These are phyloP conservation scores for Andricus curvator DNA, from an alignment of 2,888 invertebrate genomes.

Conservation along the genomic window DNA sequence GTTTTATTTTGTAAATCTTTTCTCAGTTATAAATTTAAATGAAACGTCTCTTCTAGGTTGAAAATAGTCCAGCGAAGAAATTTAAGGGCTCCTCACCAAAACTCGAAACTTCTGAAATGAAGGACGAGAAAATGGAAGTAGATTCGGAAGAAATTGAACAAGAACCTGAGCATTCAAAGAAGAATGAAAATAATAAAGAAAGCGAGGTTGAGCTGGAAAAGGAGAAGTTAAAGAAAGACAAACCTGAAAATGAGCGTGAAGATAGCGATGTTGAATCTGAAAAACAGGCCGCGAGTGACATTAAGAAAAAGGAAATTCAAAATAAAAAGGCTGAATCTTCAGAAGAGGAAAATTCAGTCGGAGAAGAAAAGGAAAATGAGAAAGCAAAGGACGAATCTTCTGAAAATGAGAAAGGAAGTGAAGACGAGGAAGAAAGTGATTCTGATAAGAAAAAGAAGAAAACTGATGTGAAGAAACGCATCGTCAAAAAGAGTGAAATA, in stretches of 20 bases:
- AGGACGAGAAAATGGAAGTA: too few species aligned
- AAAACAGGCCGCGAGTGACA: too few species aligned
- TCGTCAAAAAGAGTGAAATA: background rate
- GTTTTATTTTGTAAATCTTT: background rate
- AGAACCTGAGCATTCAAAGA: background rate
- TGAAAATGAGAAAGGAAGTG: too few species aligned
- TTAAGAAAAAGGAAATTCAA: too few species aligned
- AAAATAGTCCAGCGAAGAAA: background rate
- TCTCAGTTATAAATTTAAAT: background rate
- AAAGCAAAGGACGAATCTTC: background rate
- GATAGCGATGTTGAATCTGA: constrained; percentile 36
- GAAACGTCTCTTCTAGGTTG: background rate
- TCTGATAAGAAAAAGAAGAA: too few species aligned
- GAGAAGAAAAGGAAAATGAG: background rate
- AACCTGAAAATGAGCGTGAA: too few species aligned
- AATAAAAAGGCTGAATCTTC: too few species aligned
- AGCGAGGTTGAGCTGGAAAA: background rate
- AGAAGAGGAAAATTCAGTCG: too few species aligned
- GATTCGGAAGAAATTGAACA: too few species aligned
- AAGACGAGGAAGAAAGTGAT: background rate
- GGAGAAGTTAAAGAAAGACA: too few species aligned
- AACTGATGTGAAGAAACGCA: too few species aligned
- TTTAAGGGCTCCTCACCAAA: background rate
- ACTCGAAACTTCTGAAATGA: background rate
- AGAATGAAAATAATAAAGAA: background rate